Evolutionary conservation across 2,113 vertebrate genomes (phyloP), one percentile per base, ranked within the genome.

Genomic region (Hucho hucho): DNA sequence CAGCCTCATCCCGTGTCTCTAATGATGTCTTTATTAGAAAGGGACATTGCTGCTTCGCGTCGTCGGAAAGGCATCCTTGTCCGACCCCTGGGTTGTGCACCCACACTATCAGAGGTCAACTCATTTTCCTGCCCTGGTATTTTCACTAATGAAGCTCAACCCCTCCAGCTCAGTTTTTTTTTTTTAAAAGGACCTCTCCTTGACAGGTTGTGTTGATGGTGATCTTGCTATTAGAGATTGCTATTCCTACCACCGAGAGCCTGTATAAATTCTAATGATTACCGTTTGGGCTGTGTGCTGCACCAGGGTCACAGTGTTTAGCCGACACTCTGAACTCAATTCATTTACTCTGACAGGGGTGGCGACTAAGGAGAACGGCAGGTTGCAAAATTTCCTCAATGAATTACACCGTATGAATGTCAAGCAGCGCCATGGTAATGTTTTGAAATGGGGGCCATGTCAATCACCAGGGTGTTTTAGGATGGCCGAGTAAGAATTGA

Each of bases 111-210:
- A 37, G 18, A 37, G 81, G 81, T 77, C 72, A 71, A 79, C 70
- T 74, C 78, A 67, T 77, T 83, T 76, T 67, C 69, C 56, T 72
- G 32, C 16, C 32, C 65, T 56, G 65, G 59, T 58, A 69, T 74
- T 79, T 24, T 56, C 66, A 64, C 18, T 78, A 75, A 77, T 74
- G 66, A 78, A 67, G n/a, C 49, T 66, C 58, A 65, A 72, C 32
- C 73, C 64, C 53, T 37, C 32, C 4, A 20, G 64, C 11, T 67
- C 67, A 25, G n/a, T 47, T 69, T 16, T 6, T 1, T 73, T 59
- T 49, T 32, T 14, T 22, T 53, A 32, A 22, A 22, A 28, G 37
- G 6, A n/a, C 14, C 6, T 65, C 69, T 64, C 56, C 69, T 4
- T 6, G 68, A 71, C 46, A 61, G 46, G 14, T 37, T 74, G 53